Base-by-base conservation (phyloP, 2,888 invertebrate genomes). In the Drosophila neutralis region DNA sequence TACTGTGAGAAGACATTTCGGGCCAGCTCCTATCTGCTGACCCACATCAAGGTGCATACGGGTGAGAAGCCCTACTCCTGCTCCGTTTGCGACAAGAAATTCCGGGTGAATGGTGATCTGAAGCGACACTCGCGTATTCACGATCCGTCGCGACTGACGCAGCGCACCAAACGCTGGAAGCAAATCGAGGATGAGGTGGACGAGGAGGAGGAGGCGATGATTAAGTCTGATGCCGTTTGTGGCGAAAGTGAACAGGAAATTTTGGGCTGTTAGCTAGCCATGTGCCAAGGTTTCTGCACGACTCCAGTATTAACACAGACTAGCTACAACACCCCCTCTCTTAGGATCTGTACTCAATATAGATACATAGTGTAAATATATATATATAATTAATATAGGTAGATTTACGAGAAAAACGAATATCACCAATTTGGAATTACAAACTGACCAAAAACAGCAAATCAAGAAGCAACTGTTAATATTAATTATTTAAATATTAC, bases 11-110 rank as follows among this genome's bases (percentile, higher is more conserved):
- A 97, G 93, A 95, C 95, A 29, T 98, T 98, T 93, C 94, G 98
- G 49, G 97, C 98, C 13, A 97, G 97, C 54, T 97, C 97, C 8
- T 98, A 98, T 93, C 92, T 97, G 13, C 96, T 97, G 85, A 96
- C 96, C 87, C 98, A 98, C 92, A 94, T 97, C 83, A 94, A 97
- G 76, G 97, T 97, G 66, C 98, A 98, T 87, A 98, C 98, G 24
- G 97, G 96, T 4, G 97, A 96, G 90, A 96, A 96, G 78, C 97
- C 97, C 0, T 95, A 97, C 92, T 94, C 95, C 10, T 97, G 97
- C 86, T 93, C 94, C 1, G 94, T 96, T 0, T 98, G 98, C 91
- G 95, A 95, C 0, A 98, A 97, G 91, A 95, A 95, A 33, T 98
- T 98, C 93, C 95, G 98, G 7, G 96, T 97, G 0, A 94, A 96